These are phyloP conservation scores for Geotrupes spiniger DNA, from an alignment of 2,888 invertebrate species.

Conservation along the genomic window DNA sequence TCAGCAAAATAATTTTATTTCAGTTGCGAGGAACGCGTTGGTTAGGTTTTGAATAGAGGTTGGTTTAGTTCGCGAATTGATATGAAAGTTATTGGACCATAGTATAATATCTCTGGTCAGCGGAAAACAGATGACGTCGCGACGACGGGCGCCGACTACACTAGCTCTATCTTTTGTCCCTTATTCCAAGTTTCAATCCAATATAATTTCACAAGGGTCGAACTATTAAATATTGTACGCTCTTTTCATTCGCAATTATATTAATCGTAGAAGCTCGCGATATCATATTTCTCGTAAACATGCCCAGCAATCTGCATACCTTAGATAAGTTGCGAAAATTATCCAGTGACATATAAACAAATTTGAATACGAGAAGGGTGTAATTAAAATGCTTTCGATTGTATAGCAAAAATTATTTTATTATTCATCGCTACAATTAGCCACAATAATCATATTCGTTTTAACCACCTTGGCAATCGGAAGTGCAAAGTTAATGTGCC, in stretches of 20 bases:
- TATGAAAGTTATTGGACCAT: slow-evolving; percentile 34
- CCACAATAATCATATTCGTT: no score
- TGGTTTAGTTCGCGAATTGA: slow-evolving; percentile 24
- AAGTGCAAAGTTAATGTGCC: no score
- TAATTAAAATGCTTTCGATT: no score
- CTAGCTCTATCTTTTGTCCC: slow-evolving; percentile 27
- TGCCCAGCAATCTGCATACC: no score
- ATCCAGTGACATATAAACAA: no score
- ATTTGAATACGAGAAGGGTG: no score
- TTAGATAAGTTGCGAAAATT: no score
- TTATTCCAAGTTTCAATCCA: slow-evolving; percentile 17
- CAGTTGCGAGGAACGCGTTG: slow-evolving; percentile 11
- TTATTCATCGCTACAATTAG: no score
- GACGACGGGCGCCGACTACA: slow-evolving; percentile 36
- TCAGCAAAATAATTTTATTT: slow-evolving; percentile 6
- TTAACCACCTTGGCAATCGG: no score
- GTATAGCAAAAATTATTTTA: no score
- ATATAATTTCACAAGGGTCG: not conserved
- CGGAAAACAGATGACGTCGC: slow-evolving; percentile 39
- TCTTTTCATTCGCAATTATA: not conserved
- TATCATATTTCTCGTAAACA: no score
- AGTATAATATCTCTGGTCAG: slow-evolving; percentile 36
- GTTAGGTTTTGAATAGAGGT: slow-evolving; percentile 23
- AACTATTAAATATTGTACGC: no score
- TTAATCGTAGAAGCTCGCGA: not conserved